Evolutionary conservation across 2,888 invertebrate species (phyloP).

Genomic region (Sminthurides aquaticus): DNA sequence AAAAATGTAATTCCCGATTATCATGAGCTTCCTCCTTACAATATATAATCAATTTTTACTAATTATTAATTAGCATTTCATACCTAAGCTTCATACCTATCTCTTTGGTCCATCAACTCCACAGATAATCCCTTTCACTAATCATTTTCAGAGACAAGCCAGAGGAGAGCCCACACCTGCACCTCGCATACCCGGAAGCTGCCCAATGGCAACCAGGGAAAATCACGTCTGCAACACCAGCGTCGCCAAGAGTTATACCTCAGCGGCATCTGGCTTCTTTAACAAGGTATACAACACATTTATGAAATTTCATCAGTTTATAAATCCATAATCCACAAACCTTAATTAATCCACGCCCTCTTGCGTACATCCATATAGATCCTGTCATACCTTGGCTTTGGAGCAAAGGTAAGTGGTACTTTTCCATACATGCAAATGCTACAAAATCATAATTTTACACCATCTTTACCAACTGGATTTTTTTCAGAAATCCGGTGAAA

Average conservation of each 20-base stretch:
- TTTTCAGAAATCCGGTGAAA: too few species aligned
- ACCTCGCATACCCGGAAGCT: neutral
- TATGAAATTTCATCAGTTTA: neutral
- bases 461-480: too few species aligned
- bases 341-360: too few species aligned
- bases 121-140: neutral
- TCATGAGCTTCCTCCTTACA: too few species aligned
- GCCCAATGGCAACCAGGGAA: neutral
- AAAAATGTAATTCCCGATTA: slow-evolving; percentile 26
- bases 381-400: neutral
- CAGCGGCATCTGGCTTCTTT: slow-evolving; percentile 4
- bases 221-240: neutral
- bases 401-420: too few species aligned
- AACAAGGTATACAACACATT: slow-evolving; percentile 6
- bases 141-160: neutral
- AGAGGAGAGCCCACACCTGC: neutral
- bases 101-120: neutral
- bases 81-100: too few species aligned
- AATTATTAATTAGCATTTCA: too few species aligned
- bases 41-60: too few species aligned
- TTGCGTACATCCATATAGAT: too few species aligned
- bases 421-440: too few species aligned
- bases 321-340: too few species aligned
- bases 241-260: neutral
- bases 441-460: too few species aligned